phyloP scores from a whole-genome alignment of 2,113 vertebrate genomes.

The Myxocyprinus asiaticus region DNA sequence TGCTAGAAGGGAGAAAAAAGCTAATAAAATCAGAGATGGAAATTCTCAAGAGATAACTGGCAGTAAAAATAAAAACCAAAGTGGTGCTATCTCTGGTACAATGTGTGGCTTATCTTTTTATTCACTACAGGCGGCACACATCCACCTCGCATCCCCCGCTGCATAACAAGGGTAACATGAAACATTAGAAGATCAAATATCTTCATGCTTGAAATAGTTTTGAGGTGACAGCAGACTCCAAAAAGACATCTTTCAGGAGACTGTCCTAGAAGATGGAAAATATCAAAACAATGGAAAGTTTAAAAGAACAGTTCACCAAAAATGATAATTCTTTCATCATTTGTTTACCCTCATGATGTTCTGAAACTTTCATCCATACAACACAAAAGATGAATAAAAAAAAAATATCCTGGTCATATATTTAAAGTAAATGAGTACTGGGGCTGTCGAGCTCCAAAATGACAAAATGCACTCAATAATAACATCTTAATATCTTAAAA shows the following conservation, averaged over 20 bases:
- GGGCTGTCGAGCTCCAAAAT: background rate
- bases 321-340: background rate
- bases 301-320: background rate
- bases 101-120: slow-evolving; percentile 3
- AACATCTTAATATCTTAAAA: background rate
- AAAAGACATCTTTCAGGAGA: background rate
- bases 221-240: background rate
- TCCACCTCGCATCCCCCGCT: slow-evolving; percentile 22
- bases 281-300: background rate
- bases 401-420: no score
- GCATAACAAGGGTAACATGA: slow-evolving; percentile 6
- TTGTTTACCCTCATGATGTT: background rate
- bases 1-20: slow-evolving; percentile 11
- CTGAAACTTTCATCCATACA: background rate
- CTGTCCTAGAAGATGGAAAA: slow-evolving; percentile 15
- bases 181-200: background rate
- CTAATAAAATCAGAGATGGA: slow-evolving; percentile 17
- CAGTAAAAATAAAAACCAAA: slow-evolving; percentile 46
- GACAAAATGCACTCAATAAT: background rate
- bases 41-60: slow-evolving; percentile 49
- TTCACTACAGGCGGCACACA: slow-evolving; percentile 35
- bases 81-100: slow-evolving; percentile 30
- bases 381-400: background rate
- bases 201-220: slow-evolving; percentile 30
- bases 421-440: background rate